Evolutionary conservation across 2,888 invertebrate genomes (phyloP).

Genomic region (Heliconius sara): DNA sequence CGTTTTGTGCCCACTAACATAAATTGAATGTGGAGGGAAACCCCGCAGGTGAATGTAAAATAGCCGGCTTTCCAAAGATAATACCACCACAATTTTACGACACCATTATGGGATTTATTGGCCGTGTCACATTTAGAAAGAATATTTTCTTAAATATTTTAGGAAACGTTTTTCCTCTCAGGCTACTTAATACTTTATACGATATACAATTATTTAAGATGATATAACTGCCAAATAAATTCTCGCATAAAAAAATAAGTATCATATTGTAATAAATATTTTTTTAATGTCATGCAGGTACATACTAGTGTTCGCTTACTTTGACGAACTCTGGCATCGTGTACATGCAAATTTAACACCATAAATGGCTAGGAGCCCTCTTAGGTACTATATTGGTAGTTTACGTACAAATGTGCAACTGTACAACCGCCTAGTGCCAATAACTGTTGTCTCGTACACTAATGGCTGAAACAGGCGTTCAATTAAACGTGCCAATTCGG

Average conservation of each 20-base stretch:
- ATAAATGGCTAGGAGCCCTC: constrained; percentile 32
- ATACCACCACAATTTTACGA: constrained; percentile 82
- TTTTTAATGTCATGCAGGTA: not conserved
- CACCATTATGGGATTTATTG: constrained; percentile 83
- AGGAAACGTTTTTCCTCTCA: constrained; percentile 55
- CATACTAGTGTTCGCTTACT: not conserved
- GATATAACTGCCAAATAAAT: not conserved
- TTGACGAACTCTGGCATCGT: constrained; percentile 8
- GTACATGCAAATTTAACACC: constrained; percentile 31
- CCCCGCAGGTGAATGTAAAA: constrained; percentile 84
- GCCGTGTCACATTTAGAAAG: constrained; percentile 76
- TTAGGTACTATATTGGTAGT: constrained; percentile 40
- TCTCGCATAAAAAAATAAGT: not conserved
- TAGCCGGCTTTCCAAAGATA: constrained; percentile 82
- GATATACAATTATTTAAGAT: constrained; percentile 3
- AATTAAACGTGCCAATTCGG: constrained; percentile 77
- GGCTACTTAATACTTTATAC: constrained; percentile 45
- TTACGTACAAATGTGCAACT: constrained; percentile 50
- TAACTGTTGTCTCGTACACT: constrained; percentile 73
- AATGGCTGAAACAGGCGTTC: constrained; percentile 76
- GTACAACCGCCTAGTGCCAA: constrained; percentile 61
- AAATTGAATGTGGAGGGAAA: constrained; percentile 83
- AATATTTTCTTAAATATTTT: constrained; percentile 73
- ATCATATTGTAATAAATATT: not conserved
- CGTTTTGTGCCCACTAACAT: constrained; percentile 84